phyloP scores from a whole-genome alignment of 2,113 vertebrate genomes.

The Limnothrissa miodon region DNA sequence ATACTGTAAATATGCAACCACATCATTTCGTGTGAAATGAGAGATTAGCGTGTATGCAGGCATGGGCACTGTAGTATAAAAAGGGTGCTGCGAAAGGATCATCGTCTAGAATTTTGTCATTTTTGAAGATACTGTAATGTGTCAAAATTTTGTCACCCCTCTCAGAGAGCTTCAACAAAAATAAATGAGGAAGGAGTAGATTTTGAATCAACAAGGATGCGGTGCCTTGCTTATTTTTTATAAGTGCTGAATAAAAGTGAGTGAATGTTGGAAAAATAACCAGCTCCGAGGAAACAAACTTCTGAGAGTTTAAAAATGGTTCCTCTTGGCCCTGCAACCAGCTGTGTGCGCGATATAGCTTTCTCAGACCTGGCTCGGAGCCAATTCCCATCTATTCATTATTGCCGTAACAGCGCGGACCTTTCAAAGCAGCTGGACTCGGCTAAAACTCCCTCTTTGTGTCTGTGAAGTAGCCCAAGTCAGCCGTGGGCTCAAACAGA shows the following conservation, averaged over 20 bases:
- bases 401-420: not conserved
- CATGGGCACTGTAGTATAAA: not conserved
- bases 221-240: not conserved
- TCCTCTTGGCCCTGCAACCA: not conserved
- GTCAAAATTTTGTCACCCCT: not conserved
- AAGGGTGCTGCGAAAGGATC: not conserved
- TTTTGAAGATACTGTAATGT: not conserved
- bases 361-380: not conserved
- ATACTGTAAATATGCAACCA: not conserved
- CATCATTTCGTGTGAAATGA: not conserved
- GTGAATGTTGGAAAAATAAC: not conserved
- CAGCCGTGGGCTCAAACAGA: not conserved
- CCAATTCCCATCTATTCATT: conserved; percentile 8
- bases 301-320: not conserved
- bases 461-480: not conserved
- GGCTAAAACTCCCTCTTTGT: not conserved
- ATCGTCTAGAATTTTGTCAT: not conserved
- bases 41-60: not conserved
- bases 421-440: not conserved
- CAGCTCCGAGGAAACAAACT: not conserved
- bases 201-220: not conserved
- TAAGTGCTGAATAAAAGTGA: not conserved
- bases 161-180: not conserved
- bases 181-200: not conserved
- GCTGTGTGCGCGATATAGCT: not conserved